These are phyloP conservation scores for Rhizomys pruinosus DNA, from an alignment of 2,113 vertebrate genomes.

Conservation along the genomic window DNA sequence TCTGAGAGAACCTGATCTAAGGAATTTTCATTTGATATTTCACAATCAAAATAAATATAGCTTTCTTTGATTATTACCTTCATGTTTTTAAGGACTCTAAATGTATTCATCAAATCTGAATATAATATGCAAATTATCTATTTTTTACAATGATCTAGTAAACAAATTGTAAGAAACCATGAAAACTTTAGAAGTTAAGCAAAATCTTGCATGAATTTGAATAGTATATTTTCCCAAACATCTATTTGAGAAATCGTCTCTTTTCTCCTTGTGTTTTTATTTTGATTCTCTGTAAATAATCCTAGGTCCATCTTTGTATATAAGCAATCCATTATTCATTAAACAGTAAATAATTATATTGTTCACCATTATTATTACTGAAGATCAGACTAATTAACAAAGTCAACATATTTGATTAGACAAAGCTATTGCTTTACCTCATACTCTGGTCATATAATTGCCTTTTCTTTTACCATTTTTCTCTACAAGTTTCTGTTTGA, in stretches of 20 bases:
- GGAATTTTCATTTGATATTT: neutral
- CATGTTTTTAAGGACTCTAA: neutral
- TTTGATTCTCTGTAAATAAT: neutral
- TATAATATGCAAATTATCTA: no score
- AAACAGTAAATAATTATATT: neutral
- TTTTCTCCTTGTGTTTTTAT: neutral
- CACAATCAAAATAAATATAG: neutral
- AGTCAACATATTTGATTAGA: no score
- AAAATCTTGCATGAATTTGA: no score
- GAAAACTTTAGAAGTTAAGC: no score
- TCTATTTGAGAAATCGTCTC: neutral
- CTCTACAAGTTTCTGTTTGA: no score
- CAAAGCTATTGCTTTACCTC: no score
- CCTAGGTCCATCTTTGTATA: neutral
- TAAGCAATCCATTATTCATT: neutral
- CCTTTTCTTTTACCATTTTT: neutral
- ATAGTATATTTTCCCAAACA: neutral
- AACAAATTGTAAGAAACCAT: no score
- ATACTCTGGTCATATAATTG: neutral
- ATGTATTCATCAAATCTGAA: neutral
- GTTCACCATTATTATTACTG: neutral
- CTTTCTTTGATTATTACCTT: neutral
- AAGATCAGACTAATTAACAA: no score
- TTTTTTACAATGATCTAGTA: no score
- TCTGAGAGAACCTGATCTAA: neutral